A percentile compares a stretch with the other conserved stretches of the same genome.
These are phyloP conservation scores for Papilio xuthus DNA, from an alignment of 1,140 invertebrate genomes.

Conservation along the genomic window DNA sequence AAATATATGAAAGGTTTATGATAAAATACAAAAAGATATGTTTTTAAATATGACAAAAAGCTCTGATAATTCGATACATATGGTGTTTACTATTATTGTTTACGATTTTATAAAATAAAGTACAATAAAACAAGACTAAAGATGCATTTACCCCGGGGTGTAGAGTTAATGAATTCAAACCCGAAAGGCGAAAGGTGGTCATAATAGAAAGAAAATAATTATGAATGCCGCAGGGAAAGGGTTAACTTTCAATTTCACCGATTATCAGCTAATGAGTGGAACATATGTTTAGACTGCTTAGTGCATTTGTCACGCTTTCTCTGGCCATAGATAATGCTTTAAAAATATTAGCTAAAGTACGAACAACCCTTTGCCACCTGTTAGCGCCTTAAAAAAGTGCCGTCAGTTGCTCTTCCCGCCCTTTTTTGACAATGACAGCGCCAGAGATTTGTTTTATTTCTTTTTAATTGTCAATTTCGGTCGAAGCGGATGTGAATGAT, in stretches of 20 bases:
- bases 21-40: no score
- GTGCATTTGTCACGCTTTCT: slow-evolving; percentile 76
- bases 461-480: slow-evolving; percentile 76
- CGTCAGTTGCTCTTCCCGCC: slow-evolving; percentile 75
- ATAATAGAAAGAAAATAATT: slow-evolving; percentile 48
- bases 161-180: slow-evolving; percentile 20
- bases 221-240: slow-evolving; percentile 51
- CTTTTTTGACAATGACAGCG: slow-evolving; percentile 60
- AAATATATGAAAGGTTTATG: no score
- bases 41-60: background rate
- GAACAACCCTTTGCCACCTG: slow-evolving; percentile 74
- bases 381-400: slow-evolving; percentile 63
- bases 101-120: background rate
- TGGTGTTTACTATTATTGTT: slow-evolving; percentile 3
- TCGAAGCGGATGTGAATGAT: slow-evolving; percentile 55
- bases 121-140: slow-evolving; percentile 5
- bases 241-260: slow-evolving; percentile 77
- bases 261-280: slow-evolving; percentile 74
- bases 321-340: slow-evolving; percentile 53
- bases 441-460: slow-evolving; percentile 79
- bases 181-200: slow-evolving; percentile 38
- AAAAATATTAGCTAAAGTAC: slow-evolving; percentile 59
- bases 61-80: background rate
- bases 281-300: slow-evolving; percentile 71
- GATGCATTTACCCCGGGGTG: slow-evolving; percentile 27